These are phyloP conservation scores for Chromoteleia sp. DNA, from an alignment of 2,888 invertebrate species.

Conservation along the genomic window DNA sequence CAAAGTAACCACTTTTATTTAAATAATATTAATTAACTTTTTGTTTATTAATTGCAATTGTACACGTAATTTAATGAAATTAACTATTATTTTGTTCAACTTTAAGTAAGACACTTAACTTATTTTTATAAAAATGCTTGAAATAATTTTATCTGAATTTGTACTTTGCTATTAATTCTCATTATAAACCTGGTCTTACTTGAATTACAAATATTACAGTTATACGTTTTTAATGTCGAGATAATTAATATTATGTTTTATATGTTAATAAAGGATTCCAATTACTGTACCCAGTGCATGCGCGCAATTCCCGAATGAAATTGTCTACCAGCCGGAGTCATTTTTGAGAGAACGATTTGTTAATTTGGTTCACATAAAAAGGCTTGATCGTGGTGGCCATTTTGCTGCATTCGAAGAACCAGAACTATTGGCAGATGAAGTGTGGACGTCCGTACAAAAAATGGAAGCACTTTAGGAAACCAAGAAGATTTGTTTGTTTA, in stretches of 20 bases:
- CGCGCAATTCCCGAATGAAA: conserved; percentile 80
- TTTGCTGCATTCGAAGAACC: conserved; percentile 82
- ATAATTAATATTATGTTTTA: neutral
- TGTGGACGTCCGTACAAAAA: conserved; percentile 74
- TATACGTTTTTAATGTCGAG: too few species aligned
- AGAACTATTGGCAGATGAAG: conserved; percentile 79
- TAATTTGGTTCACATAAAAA: conserved; percentile 79
- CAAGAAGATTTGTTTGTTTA: neutral
- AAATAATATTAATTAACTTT: too few species aligned
- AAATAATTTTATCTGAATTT: too few species aligned
- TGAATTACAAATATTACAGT: too few species aligned
- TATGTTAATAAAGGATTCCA: conserved; percentile 62
- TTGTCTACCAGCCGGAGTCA: conserved; percentile 74
- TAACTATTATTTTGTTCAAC: too few species aligned
- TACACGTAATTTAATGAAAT: too few species aligned
- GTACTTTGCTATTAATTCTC: too few species aligned
- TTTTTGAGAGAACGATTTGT: conserved; percentile 77
- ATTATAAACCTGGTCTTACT: too few species aligned
- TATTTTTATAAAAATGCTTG: too few species aligned
- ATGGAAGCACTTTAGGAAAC: conserved; percentile 61
- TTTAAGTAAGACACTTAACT: too few species aligned
- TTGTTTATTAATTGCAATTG: too few species aligned
- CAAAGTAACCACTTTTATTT: too few species aligned
- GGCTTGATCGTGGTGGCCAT: conserved; percentile 81
- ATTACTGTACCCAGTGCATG: conserved; percentile 79